phyloP scores from a whole-genome alignment of 2,113 vertebrate genomes.

The Catharus bicknelli region DNA sequence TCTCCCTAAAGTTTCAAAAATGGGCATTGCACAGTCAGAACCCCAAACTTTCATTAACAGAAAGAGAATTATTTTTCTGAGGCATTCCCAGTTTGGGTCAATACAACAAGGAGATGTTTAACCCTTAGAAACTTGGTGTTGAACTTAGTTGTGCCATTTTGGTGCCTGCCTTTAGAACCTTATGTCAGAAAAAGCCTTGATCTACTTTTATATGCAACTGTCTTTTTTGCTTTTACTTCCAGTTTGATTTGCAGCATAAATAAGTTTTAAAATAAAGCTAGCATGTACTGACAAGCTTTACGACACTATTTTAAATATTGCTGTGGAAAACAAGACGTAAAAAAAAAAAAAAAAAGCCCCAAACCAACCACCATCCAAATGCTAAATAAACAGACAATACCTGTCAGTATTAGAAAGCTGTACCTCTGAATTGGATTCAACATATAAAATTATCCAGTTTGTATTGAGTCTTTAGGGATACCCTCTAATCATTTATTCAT shows the following conservation, averaged over 20 bases:
- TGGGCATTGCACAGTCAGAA: fast-evolving
- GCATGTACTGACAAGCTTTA: neutral
- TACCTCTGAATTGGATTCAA: neutral
- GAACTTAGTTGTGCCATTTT: neutral
- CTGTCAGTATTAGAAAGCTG: neutral
- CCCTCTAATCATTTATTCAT: neutral
- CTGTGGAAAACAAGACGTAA: neutral
- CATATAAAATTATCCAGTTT: neutral
- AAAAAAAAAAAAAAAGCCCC: neutral
- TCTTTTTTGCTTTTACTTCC: neutral
- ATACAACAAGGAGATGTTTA: neutral
- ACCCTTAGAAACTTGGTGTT: neutral
- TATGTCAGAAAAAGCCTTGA: neutral
- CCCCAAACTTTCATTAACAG: neutral
- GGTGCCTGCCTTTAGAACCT: neutral
- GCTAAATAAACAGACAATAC: neutral
- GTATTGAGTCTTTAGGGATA: neutral
- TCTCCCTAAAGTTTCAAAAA: neutral
- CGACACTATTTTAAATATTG: neutral
- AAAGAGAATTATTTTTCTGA: neutral
- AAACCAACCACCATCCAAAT: neutral
- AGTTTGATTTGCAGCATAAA: neutral
- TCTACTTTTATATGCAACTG: neutral
- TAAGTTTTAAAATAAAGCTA: neutral
- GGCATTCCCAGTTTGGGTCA: neutral